Evolutionary conservation across 2,888 invertebrate genomes (phyloP), one percentile per base, ranked within the genome.

Genomic region (Crioceris asparagi): DNA sequence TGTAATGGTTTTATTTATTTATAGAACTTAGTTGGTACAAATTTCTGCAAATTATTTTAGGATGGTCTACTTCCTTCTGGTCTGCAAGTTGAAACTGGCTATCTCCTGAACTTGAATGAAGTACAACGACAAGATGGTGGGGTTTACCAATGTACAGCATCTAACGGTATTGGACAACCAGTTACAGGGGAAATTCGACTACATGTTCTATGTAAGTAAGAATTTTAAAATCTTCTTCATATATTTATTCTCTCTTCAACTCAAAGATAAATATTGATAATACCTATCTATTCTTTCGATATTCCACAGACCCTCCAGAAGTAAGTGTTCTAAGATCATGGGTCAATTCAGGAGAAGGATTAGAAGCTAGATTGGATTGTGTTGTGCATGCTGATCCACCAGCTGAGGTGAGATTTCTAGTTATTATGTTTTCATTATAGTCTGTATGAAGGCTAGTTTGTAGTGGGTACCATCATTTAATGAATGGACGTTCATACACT

Each of bases 271-370:
- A n/a, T n/a, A n/a, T n/a, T n/a, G 4, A 25, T 10, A 33, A 29
- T 27, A 25, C 8, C 15, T 11, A 42, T 12, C 14, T 3, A 33
- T 19, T 27, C 25, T 14, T 19, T 4, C 21, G 5, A 18, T 29
- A 16, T 26, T 14, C 39, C 44, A 30, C 32, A 76, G 75, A 75
- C 61, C 74, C 75, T 4, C 77, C 77, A 4, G 76, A 77, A 65
- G 75, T 77, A 41, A 73, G 69, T 33, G 74, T 74, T 14, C 66
- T 75, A 45, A 66, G 70, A 46, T 69, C 71, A 7, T 75, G 75
- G 75, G 70, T 75, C 15, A 75, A 75, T 56, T 70, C 74, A 10
- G 71, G 72, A 2, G 76, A 75, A 59, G 75, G 74, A 29, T 66
- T 74, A 47, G 74, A 75, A 53, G 71, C 74, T 14, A 73, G 72